Evolutionary conservation across 2,888 invertebrate species (phyloP).

Genomic region (Meiosimyza decipiens): DNA sequence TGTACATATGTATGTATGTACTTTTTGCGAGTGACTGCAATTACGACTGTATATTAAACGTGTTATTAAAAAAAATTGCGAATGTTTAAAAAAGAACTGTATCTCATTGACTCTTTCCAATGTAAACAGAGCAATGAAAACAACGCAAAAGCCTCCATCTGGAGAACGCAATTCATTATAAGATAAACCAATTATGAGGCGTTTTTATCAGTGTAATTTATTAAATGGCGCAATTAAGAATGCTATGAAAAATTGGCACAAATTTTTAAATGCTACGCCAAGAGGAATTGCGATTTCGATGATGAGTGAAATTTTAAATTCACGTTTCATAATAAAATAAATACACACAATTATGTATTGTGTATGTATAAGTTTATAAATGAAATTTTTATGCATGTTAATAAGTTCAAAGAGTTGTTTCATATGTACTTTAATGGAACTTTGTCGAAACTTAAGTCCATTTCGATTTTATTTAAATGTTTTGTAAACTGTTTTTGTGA

Average conservation of each 20-base stretch:
- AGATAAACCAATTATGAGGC: slow-evolving; percentile 23
- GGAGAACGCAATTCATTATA: slow-evolving; percentile 1
- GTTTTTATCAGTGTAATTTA: slow-evolving; percentile 6
- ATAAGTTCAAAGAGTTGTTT: too few species aligned
- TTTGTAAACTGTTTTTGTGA: too few species aligned
- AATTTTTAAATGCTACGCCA: not conserved
- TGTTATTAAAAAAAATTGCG: slow-evolving; percentile 22
- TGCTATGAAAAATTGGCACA: not conserved
- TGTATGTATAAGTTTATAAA: not conserved
- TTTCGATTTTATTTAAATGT: too few species aligned
- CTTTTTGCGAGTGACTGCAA: too few species aligned
- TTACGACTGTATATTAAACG: not conserved
- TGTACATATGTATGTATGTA: too few species aligned
- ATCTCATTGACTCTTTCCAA: slow-evolving; percentile 35
- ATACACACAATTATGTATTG: not conserved
- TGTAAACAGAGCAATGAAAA: not conserved
- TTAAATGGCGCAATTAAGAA: not conserved
- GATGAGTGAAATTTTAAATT: too few species aligned
- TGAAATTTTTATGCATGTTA: too few species aligned
- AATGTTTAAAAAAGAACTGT: slow-evolving; percentile 33
- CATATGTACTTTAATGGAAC: too few species aligned
- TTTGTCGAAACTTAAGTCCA: too few species aligned
- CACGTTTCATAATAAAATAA: too few species aligned
- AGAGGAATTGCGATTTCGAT: not conserved
- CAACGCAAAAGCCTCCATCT: not conserved